Evolutionary conservation across 2,797 vertebrate species (phyloP), one percentile per base, ranked within the genome.

Genomic region (Darevskia mixta): DNA sequence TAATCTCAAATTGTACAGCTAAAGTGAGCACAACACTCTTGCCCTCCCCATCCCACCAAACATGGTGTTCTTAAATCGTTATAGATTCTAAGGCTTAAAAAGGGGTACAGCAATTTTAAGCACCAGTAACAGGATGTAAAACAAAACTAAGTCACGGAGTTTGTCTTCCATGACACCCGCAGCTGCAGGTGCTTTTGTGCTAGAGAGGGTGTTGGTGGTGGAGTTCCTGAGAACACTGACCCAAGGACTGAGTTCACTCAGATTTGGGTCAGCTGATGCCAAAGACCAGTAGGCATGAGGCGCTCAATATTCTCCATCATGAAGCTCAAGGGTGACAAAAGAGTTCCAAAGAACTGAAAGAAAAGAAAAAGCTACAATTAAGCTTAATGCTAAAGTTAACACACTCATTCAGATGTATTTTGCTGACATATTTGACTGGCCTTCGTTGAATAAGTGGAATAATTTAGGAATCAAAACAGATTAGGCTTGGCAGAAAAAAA

Each of bases 331-430:
- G 97, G 97, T 94, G 97, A 97, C 91, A 98, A 98, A 90, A 98
- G 97, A 90, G 96, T 98, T 96, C 98, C 97, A 96, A 97, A 98
- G 96, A 98, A 98, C 98, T 98, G 96, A 41, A 96, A 96, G 77
- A 94, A 85, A 94, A 43, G 90, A 79, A 89, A 94, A 38, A 91
- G 61, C 61, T 75, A 35, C 27, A 72, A 85, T 75, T 87, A 83
- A 82, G 32, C 77, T n/a, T 90, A 8, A 66, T 93, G 66, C n/a
- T 87, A 41, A 32, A 81, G 15, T 81, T 90, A 75, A 77, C 49
- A 6, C 82, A 29, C 17, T 45, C 0, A 0, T 71, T 49, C 9
- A 72, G 20, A 71, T n/a, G 32, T 4, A 27, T 20, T 71, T n/a
- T 15, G 25, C 73, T 0, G 9, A 61, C 15, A 35, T 38, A 3